Evolutionary conservation across 2,888 invertebrate genomes (phyloP).

Genomic region (Platycheirus rosarum): DNA sequence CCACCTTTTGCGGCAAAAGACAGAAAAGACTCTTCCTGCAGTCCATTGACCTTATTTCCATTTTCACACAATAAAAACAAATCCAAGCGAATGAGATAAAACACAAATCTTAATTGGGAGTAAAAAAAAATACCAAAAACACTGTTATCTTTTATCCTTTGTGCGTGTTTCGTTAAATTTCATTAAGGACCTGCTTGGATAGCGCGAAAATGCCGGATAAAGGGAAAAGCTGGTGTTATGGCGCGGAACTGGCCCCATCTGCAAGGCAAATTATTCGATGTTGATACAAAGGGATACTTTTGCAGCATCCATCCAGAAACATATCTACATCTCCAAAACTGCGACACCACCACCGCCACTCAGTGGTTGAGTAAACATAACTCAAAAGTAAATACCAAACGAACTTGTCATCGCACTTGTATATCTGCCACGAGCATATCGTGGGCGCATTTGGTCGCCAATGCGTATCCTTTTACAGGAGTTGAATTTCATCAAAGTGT

Average conservation of each 20-base stretch:
- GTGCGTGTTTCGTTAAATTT: conserved; percentile 23
- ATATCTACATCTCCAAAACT: too few relatives aligned
- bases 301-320: conserved; percentile 3
- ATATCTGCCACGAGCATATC: neutral
- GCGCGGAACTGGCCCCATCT: conserved; percentile 13
- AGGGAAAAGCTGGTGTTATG: neutral
- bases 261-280: conserved; percentile 15
- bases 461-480: neutral
- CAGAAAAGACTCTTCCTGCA: conserved; percentile 21
- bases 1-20: neutral
- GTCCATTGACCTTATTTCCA: conserved; percentile 47
- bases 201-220: conserved; percentile 1
- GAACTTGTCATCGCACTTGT: conserved; percentile 20
- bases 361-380: conserved; percentile 46
- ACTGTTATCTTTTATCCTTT: conserved; percentile 18
- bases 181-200: conserved; percentile 20
- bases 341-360: neutral
- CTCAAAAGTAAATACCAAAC: conserved; percentile 45
- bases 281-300: conserved; percentile 47
- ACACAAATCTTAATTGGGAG: conserved; percentile 39
- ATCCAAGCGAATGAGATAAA: conserved; percentile 23
- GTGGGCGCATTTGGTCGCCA: neutral
- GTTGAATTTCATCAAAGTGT: conserved; percentile 29
- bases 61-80: conserved; percentile 20
- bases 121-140: neutral